Base-by-base conservation (phyloP, 2,797 vertebrate species). In the Pachyuromys duprasi region DNA sequence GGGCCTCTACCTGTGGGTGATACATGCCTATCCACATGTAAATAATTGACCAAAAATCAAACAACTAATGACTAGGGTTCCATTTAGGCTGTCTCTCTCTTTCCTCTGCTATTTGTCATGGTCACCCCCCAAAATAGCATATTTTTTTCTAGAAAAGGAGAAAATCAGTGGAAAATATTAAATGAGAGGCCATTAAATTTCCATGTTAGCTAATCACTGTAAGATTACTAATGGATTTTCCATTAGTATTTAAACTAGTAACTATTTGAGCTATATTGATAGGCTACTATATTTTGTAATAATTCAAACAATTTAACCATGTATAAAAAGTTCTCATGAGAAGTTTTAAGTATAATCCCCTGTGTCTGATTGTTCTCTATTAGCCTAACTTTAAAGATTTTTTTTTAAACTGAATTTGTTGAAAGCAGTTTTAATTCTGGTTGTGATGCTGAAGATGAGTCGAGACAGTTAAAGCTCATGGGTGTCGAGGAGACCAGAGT, bases 121-220 rank as follows among this genome's bases (percentile, higher is more conserved):
- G 94, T 97, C 78, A 75, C 62, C 96, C 97, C 95, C 70, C 11
- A 79, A 42, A 55, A 22, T 55, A 97, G 4, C 98, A 95, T 98
- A 98, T 98, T 98, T 98, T 98, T 98, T 98, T 96, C 98, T 95
- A 97, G 97, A 97, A 98, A 97, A 98, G 92, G 92, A 33, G 95
- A 97, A 91, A 65, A 97, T 42, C 95, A 97, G 97, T 97, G 97
- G 94, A 96, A 98, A 98, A 98, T 91, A 97, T 94, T 97, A 96
- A 75, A 45, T 75, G 24, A 96, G 98, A 98, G 94, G 96, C 97
- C 93, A 63, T 94, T 95, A 95, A 93, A 90, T 96, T 96, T 96
- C 89, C 80, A 90, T 45, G 63, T 90, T 96, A 94, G 89, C 79
- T 95, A 94, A 92, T 96, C 94, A 63, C 67, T 97, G 11, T 94